A percentile compares a stretch with the other conserved stretches of the same genome.
These are phyloP conservation scores for Boloria selene DNA, from an alignment of 2,888 invertebrate species.

Conservation along the genomic window DNA sequence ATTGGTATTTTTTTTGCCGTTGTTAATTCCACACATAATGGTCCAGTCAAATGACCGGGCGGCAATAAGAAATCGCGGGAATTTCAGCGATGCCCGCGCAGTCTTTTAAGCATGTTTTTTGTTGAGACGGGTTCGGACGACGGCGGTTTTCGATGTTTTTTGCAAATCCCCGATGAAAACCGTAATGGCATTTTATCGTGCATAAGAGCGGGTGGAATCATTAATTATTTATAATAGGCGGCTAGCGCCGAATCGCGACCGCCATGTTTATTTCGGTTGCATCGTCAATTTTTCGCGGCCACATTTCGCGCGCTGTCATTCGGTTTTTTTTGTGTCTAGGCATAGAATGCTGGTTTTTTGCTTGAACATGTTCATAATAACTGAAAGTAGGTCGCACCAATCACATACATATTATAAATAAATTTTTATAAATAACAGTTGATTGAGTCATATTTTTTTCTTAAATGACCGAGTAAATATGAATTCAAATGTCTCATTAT, in stretches of 20 bases:
- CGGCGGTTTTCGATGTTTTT: conserved; percentile 74
- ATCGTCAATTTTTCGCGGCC: conserved; percentile 52
- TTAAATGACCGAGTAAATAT: not conserved
- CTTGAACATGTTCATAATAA: conserved; percentile 21
- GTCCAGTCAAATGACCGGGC: conserved; percentile 78
- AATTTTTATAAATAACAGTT: conserved; percentile 28
- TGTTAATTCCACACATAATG: conserved; percentile 81
- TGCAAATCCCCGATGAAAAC: conserved; percentile 77
- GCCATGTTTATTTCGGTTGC: conserved; percentile 63
- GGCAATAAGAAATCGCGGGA: conserved; percentile 76
- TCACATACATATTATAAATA: conserved; percentile 32
- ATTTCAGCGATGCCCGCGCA: conserved; percentile 78
- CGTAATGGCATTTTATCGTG: conserved; percentile 82
- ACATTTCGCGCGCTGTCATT: conserved; percentile 51
- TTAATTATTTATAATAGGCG: conserved; percentile 82
- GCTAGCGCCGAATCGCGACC: conserved; percentile 71
- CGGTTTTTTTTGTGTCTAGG: conserved; percentile 34
- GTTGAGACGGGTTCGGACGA: conserved; percentile 65
- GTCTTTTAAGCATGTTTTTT: conserved; percentile 75
- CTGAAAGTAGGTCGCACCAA: conserved; percentile 37
- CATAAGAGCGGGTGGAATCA: conserved; percentile 79
- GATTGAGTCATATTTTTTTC: conserved; percentile 26
- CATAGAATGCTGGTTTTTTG: conserved; percentile 33
- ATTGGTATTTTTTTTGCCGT: conserved; percentile 71
- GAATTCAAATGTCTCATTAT: not conserved